Percentiles rank a stretch among this genome's conserved stretches.
Evolutionary conservation across 1,140 invertebrate species (phyloP).

Genomic region (Liolophura sinensis): DNA sequence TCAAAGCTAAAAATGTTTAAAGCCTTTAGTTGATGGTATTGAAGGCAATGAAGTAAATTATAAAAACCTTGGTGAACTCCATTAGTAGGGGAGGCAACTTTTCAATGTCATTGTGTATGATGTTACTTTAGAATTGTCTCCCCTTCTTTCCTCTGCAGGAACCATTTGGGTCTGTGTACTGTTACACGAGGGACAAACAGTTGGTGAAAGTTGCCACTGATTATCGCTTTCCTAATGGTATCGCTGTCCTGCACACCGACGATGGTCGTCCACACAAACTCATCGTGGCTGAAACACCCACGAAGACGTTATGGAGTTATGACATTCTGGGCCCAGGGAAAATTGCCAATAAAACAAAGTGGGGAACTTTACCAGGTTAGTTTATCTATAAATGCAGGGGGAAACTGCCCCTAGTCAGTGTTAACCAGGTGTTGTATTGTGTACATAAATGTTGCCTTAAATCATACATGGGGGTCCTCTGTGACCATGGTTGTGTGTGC

Average conservation of each 20-base stretch:
- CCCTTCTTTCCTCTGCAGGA: conserved; percentile 27
- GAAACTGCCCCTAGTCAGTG: too few species aligned
- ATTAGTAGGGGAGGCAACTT: too few species aligned
- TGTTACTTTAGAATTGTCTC: too few species aligned
- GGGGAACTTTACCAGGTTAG: conserved; percentile 46
- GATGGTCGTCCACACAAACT: conserved; percentile 34
- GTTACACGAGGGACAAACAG: conserved; percentile 32
- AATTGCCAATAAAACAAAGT: conserved; percentile 33
- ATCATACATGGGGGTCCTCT: too few species aligned
- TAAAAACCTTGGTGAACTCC: too few species aligned
- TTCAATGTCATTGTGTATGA: too few species aligned
- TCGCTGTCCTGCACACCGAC: conserved; percentile 38
- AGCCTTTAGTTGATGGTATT: too few species aligned
- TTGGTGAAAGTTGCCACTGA: conserved; percentile 39
- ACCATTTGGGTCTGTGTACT: conserved; percentile 51
- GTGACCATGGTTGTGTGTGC: too few species aligned
- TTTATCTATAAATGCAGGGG: background rate
- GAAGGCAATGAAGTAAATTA: too few species aligned
- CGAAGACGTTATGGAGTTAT: conserved; percentile 46
- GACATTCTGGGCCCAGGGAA: conserved; percentile 38
- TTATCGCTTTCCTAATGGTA: conserved; percentile 47
- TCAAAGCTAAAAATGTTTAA: too few species aligned
- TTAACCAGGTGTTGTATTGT: too few species aligned
- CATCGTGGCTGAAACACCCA: conserved; percentile 52
- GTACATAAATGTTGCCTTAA: too few species aligned